Percentiles rank a stretch among this genome's conserved stretches.
Conservation (phyloP, 2,113 vertebrate genomes). For the Tachysurus fulvidraco region DNA sequence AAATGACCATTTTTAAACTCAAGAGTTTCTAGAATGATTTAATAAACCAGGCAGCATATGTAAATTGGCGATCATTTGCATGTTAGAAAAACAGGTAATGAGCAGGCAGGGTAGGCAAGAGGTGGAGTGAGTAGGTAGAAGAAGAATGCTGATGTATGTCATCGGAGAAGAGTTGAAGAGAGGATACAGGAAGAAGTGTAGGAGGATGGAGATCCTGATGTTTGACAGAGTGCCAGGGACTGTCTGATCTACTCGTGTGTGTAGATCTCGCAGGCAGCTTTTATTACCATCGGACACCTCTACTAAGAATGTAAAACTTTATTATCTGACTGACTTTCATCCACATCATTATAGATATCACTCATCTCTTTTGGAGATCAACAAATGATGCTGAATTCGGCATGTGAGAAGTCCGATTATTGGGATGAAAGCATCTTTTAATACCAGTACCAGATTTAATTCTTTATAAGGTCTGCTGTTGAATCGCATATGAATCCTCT, state of each 20-base stretch:
- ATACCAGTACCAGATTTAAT: background rate
- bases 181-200: slow-evolving; percentile 15
- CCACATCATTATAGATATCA: background rate
- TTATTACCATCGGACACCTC: background rate
- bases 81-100: slow-evolving; percentile 9
- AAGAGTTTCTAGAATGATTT: background rate
- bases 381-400: background rate
- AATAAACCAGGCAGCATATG: background rate
- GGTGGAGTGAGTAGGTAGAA: slow-evolving; percentile 17
- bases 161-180: slow-evolving; percentile 9
- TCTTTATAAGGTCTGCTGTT: background rate
- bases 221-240: slow-evolving; percentile 26
- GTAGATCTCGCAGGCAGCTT: background rate
- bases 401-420: background rate
- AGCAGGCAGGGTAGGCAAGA: background rate
- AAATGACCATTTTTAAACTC: background rate
- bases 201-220: slow-evolving; percentile 28
- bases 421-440: background rate
- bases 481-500: background rate
- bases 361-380: background rate
- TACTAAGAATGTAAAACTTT: background rate
- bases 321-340: background rate
- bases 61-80: background rate
- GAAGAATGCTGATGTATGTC: slow-evolving; percentile 10
- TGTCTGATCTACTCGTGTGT: slow-evolving; percentile 10